Conservation (phyloP, 2,888 invertebrate species). For the Chymomyza caudatula region DNA sequence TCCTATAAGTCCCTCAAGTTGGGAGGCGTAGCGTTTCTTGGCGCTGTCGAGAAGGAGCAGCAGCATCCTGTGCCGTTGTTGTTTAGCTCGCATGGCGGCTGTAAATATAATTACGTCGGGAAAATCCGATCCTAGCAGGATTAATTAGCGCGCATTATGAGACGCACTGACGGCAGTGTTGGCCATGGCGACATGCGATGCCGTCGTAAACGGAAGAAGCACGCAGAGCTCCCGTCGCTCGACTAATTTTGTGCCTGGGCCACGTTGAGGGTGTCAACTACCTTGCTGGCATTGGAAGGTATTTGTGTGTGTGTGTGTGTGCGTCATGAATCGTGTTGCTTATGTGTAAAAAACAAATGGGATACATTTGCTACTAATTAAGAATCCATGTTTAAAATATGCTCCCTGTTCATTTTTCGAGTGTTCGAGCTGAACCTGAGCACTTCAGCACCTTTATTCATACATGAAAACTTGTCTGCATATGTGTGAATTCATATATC, state of each 20-base stretch:
- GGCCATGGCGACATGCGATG: conserved; percentile 34
- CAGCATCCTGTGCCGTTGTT: conserved; percentile 28
- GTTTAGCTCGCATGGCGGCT: conserved; percentile 68
- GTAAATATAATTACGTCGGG: conserved; percentile 74
- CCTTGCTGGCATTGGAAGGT: conserved; percentile 36
- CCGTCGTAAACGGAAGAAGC: conserved; percentile 26
- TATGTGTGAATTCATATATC: conserved; percentile 13
- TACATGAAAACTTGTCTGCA: neutral
- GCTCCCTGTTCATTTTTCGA: conserved; percentile 40
- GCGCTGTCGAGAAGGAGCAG: conserved; percentile 11
- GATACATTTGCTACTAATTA: conserved; percentile 75
- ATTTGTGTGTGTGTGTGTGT: conserved; percentile 43
- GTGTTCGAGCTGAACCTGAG: conserved; percentile 28
- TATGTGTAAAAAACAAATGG: conserved; percentile 55
- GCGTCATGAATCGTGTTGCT: conserved; percentile 55
- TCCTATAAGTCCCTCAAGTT: neutral
- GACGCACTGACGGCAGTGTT: conserved; percentile 51
- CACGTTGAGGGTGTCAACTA: conserved; percentile 54
- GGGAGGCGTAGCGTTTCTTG: conserved; percentile 15
- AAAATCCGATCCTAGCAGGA: conserved; percentile 78
- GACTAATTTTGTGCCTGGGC: conserved; percentile 40
- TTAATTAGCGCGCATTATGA: conserved; percentile 78
- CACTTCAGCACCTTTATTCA: neutral
- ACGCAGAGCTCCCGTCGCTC: conserved; percentile 29
- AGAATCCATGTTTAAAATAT: conserved; percentile 75